phyloP scores from a whole-genome alignment of 2,113 vertebrate genomes.

The Hyla sarda region DNA sequence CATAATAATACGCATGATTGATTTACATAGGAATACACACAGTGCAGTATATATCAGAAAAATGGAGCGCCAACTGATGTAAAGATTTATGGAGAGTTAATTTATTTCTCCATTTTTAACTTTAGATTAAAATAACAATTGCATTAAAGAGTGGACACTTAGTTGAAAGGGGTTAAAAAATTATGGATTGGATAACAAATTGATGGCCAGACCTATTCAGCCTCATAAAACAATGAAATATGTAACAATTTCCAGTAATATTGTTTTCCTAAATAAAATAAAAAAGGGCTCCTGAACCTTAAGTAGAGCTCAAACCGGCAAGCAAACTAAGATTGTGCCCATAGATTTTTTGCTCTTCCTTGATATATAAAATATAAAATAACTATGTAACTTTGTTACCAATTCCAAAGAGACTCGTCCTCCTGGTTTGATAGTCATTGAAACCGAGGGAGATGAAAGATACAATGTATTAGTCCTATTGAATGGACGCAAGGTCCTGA shows the following conservation, averaged over 20 bases:
- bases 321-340: conserved; percentile 18
- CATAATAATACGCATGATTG: too few relatives aligned
- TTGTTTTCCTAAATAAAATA: conserved; percentile 21
- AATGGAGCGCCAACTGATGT: too few relatives aligned
- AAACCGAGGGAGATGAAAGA: conserved; percentile 42
- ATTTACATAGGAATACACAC: too few relatives aligned
- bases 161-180: background rate
- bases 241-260: background rate
- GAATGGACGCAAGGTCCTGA: conserved; percentile 51
- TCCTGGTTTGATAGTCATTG: conserved; percentile 48
- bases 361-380: conserved; percentile 35
- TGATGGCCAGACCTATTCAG: background rate
- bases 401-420: conserved; percentile 39
- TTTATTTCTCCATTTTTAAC: too few relatives aligned
- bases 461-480: conserved; percentile 53
- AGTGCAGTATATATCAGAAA: too few relatives aligned
- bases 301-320: background rate
- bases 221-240: conserved; percentile 3
- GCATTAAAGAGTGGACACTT: background rate
- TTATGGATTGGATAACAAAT: background rate
- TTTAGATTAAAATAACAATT: background rate
- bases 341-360: background rate
- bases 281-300: background rate
- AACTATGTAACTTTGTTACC: conserved; percentile 46
- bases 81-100: too few relatives aligned